Percentiles rank a stretch among this genome's conserved stretches.
These are phyloP conservation scores for Popillia japonica DNA, from an alignment of 1,140 invertebrate genomes.

Conservation along the genomic window DNA sequence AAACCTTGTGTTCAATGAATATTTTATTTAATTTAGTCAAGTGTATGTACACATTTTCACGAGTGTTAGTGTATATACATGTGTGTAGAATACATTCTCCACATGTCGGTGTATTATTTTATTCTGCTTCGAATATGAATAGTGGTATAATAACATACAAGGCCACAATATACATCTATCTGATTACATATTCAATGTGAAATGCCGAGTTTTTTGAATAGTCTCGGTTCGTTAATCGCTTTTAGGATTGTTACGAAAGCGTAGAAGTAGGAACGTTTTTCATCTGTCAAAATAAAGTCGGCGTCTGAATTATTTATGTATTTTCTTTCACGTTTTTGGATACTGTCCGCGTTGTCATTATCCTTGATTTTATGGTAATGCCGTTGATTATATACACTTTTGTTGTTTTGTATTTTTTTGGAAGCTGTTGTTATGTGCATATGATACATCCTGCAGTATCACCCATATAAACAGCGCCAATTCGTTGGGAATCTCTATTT, in stretches of 20 bases:
- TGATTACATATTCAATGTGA: constrained; percentile 20
- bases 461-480: too few relatives aligned
- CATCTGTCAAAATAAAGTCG: constrained; percentile 20
- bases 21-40: too few relatives aligned
- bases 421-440: not conserved
- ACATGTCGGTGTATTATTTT: too few relatives aligned
- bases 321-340: not conserved
- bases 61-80: too few relatives aligned
- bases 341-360: not conserved
- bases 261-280: constrained; percentile 3
- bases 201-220: not conserved
- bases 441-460: too few relatives aligned
- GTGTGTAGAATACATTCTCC: too few relatives aligned
- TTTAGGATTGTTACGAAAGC: not conserved
- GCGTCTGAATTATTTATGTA: constrained; percentile 24
- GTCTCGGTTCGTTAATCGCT: constrained; percentile 13
- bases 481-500: too few relatives aligned
- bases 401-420: not conserved
- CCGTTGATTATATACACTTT: not conserved
- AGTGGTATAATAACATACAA: not conserved
- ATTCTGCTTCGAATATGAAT: too few relatives aligned
- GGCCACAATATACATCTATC: not conserved
- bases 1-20: too few relatives aligned
- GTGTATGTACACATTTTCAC: too few relatives aligned
- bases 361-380: constrained; percentile 31